Evolutionary conservation across 2,888 invertebrate species (phyloP).

Genomic region (Alviniconcha strummeri): DNA sequence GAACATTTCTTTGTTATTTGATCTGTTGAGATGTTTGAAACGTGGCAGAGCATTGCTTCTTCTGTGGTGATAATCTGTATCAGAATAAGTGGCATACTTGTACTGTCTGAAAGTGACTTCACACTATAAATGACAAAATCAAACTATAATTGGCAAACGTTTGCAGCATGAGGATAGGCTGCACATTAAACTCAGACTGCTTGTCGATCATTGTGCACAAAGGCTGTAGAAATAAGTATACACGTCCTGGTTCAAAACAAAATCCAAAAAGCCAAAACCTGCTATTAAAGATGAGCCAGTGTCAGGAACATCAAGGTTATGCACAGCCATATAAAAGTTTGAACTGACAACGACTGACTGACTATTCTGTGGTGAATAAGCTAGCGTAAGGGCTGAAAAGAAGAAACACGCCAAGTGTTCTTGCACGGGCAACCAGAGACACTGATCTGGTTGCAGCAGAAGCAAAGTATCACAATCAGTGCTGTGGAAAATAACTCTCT

Average conservation of each 20-base stretch:
- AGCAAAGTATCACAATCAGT: background rate
- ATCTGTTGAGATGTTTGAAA: slow-evolving; percentile 5
- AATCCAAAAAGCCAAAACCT: no score
- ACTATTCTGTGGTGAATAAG: background rate
- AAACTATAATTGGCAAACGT: no score
- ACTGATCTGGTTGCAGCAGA: background rate
- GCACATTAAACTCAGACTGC: background rate
- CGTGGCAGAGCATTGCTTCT: background rate
- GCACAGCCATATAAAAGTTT: background rate
- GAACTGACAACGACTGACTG: background rate
- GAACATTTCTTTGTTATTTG: no score
- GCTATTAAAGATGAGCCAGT: background rate
- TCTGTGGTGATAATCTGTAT: background rate
- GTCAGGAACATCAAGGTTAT: background rate
- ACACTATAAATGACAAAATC: background rate
- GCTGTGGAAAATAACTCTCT: background rate
- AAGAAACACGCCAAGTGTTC: background rate
- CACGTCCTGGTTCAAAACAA: background rate
- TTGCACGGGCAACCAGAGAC: slow-evolving; percentile 1
- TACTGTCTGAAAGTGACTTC: background rate
- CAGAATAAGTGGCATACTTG: background rate
- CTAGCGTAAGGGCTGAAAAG: background rate
- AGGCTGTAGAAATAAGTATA: background rate
- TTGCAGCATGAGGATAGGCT: background rate
- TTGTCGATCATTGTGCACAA: background rate